Conservation (phyloP, 2,113 vertebrate species). For the Xiphias gladius region DNA sequence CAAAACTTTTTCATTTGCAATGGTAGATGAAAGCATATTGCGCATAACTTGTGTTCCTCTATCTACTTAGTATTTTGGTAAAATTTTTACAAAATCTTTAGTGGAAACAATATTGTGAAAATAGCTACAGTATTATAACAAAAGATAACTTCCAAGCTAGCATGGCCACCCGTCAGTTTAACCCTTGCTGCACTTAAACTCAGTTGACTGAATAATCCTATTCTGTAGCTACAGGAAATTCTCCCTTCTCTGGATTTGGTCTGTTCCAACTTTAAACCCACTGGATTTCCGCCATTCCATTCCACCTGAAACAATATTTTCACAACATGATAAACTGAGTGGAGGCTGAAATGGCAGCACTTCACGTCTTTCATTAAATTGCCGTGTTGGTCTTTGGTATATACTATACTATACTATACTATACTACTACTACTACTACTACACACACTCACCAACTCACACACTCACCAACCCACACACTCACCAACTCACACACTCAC, state of each 20-base stretch:
- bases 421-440: neutral
- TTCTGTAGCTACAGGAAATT: constrained; percentile 62
- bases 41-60: neutral
- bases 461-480: too few species aligned
- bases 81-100: neutral
- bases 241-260: constrained; percentile 63
- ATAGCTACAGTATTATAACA: neutral
- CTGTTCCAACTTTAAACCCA: constrained; percentile 50
- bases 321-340: constrained; percentile 64
- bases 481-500: too few species aligned
- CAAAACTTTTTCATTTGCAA: neutral
- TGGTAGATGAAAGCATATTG: neutral
- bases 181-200: constrained; percentile 20
- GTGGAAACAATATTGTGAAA: constrained; percentile 1
- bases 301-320: constrained; percentile 82
- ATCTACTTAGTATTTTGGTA: neutral
- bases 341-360: constrained; percentile 60
- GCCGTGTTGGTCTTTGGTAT: constrained; percentile 48
- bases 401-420: neutral
- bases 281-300: constrained; percentile 58
- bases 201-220: constrained; percentile 55
- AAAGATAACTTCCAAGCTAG: neutral
- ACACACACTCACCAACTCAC: neutral
- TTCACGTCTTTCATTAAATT: constrained; percentile 54
- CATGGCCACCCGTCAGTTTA: constrained; percentile 51